Percentiles rank a stretch among this genome's conserved stretches.
Conservation (phyloP, 2,888 invertebrate species). For the Cyaniris semiargus region DNA sequence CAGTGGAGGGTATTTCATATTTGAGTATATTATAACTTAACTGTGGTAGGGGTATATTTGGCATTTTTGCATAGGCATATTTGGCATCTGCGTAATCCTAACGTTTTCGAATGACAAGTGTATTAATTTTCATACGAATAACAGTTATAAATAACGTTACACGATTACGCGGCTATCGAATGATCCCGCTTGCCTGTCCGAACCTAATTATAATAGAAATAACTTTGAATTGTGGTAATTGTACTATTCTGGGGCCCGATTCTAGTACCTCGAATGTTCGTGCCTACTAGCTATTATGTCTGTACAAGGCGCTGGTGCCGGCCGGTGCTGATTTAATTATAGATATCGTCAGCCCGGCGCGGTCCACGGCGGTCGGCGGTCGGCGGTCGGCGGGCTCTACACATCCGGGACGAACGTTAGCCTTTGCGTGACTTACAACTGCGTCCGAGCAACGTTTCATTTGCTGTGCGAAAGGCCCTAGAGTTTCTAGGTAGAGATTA, state of each 20-base stretch:
- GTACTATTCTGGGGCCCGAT: not conserved
- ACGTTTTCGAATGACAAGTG: too few relatives aligned
- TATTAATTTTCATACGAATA: not conserved
- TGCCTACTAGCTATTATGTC: not conserved
- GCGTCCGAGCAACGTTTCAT: not conserved
- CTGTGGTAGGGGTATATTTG: too few relatives aligned
- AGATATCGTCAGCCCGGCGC: slow-evolving; percentile 1
- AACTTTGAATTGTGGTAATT: not conserved
- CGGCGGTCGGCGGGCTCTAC: not conserved
- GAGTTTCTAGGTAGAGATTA: not conserved
- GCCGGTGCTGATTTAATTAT: slow-evolving; percentile 8
- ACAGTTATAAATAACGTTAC: not conserved
- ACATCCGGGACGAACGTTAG: not conserved
- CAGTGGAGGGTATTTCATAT: too few relatives aligned
- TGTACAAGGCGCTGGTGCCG: not conserved
- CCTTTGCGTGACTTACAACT: not conserved
- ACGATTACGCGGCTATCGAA: not conserved
- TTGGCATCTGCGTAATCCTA: not conserved
- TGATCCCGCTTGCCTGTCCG: not conserved
- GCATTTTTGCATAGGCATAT: too few relatives aligned
- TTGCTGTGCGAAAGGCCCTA: not conserved
- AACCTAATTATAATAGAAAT: not conserved
- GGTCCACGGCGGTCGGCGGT: not conserved
- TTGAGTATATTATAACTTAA: too few relatives aligned
- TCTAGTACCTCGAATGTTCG: not conserved